Conservation (phyloP, 2,797 vertebrate species). For the Potorous gilbertii region DNA sequence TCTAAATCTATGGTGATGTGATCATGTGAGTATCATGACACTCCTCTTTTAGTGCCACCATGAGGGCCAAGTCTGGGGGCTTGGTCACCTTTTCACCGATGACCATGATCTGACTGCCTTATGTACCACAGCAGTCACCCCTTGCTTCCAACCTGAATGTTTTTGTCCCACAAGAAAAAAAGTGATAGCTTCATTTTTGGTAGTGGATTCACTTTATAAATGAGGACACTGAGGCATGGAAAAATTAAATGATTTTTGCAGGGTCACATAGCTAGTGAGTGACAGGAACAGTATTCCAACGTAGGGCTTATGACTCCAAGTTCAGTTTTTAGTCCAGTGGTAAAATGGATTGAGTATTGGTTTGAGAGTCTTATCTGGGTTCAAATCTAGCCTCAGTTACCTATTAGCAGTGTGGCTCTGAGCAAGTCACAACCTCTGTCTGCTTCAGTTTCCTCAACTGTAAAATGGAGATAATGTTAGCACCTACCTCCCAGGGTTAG, state of each 20-base stretch:
- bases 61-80: background rate
- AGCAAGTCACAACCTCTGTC: background rate
- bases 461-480: background rate
- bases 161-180: background rate
- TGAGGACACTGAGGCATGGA: background rate
- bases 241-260: background rate
- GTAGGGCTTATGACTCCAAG: background rate
- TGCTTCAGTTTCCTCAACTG: background rate
- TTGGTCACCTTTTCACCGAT: background rate
- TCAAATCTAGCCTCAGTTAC: background rate
- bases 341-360: background rate
- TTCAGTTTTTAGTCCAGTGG: background rate
- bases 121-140: fast-evolving
- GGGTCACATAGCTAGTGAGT: background rate
- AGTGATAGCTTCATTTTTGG: background rate
- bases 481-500: background rate
- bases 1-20: background rate
- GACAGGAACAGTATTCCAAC: background rate
- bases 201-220: background rate
- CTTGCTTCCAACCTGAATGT: background rate
- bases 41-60: background rate
- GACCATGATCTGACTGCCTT: background rate
- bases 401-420: background rate
- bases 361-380: background rate
- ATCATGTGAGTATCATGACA: background rate